phyloP scores from a whole-genome alignment of 2,888 invertebrate genomes.

The Cactoblastis cactorum region DNA sequence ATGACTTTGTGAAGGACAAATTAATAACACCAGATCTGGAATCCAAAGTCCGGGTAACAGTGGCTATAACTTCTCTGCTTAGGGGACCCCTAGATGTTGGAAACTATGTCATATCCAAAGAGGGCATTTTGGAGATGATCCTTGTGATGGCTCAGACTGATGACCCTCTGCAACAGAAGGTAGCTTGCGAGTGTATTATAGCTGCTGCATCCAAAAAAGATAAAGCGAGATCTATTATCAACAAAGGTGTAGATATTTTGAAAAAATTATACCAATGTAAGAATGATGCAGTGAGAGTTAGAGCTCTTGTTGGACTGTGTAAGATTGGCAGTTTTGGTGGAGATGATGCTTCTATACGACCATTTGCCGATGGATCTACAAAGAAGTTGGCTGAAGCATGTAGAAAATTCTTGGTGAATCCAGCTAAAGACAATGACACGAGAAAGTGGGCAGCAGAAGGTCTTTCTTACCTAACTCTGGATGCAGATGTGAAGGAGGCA shows the following conservation, averaged over 20 bases:
- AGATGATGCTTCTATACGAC: slow-evolving; percentile 94
- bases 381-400: slow-evolving; percentile 96
- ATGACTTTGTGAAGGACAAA: slow-evolving; percentile 92
- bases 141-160: slow-evolving; percentile 97
- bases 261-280: slow-evolving; percentile 94
- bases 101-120: slow-evolving; percentile 88
- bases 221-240: slow-evolving; percentile 93
- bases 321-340: slow-evolving; percentile 97
- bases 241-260: slow-evolving; percentile 94
- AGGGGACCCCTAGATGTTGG: slow-evolving; percentile 96
- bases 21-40: slow-evolving; percentile 92
- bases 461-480: slow-evolving; percentile 95
- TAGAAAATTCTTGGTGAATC: slow-evolving; percentile 92
- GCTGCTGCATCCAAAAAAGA: slow-evolving; percentile 98
- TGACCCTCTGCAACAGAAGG: slow-evolving; percentile 93
- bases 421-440: slow-evolving; percentile 92
- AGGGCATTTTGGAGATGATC: slow-evolving; percentile 97
- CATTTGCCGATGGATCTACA: slow-evolving; percentile 97
- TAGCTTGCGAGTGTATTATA: slow-evolving; percentile 97
- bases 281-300: slow-evolving; percentile 93
- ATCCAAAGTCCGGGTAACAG: slow-evolving; percentile 91
- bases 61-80: slow-evolving; percentile 92
- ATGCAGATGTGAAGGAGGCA: slow-evolving; percentile 99
- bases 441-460: slow-evolving; percentile 98
- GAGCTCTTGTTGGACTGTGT: slow-evolving; percentile 95